Evolutionary conservation across 2,113 vertebrate species (phyloP).

Genomic region (Triplophysa siluroides): DNA sequence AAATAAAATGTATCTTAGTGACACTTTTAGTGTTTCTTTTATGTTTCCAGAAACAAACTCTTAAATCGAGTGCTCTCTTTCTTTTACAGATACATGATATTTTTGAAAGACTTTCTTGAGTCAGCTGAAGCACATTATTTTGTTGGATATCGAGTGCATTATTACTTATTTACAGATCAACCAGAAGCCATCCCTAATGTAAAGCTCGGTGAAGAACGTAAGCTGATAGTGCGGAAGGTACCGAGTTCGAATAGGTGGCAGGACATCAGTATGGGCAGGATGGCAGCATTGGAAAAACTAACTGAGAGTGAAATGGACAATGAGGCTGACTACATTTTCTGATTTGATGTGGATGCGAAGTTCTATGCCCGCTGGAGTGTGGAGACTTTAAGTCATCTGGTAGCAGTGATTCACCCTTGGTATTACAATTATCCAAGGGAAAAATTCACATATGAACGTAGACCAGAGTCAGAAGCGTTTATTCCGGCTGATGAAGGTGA

Average conservation of each 20-base stretch:
- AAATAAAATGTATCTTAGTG: too few relatives aligned
- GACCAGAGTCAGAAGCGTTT: conserved; percentile 63
- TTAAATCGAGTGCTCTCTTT: neutral
- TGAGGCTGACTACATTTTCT: conserved; percentile 74
- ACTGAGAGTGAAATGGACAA: conserved; percentile 30
- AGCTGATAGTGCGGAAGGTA: neutral
- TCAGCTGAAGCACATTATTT: conserved; percentile 70
- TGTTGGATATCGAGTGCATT: conserved; percentile 62
- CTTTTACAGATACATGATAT: conserved; percentile 61
- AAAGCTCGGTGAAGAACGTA: conserved; percentile 28
- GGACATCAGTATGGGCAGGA: conserved; percentile 68
- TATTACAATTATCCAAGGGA: conserved; percentile 54
- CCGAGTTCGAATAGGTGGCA: conserved; percentile 62
- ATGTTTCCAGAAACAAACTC: neutral
- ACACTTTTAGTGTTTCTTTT: neutral
- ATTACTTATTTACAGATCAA: conserved; percentile 70
- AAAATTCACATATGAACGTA: conserved; percentile 66
- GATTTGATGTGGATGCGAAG: conserved; percentile 67
- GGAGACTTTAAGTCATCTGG: conserved; percentile 66
- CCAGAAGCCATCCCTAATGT: conserved; percentile 1
- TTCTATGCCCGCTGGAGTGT: conserved; percentile 66
- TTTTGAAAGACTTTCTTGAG: conserved; percentile 61
- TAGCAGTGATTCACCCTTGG: conserved; percentile 69
- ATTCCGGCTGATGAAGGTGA: conserved; percentile 46
- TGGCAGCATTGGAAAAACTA: conserved; percentile 67